Base-by-base conservation (phyloP, 2,113 vertebrate species). In the Thinocorus orbignyianus region DNA sequence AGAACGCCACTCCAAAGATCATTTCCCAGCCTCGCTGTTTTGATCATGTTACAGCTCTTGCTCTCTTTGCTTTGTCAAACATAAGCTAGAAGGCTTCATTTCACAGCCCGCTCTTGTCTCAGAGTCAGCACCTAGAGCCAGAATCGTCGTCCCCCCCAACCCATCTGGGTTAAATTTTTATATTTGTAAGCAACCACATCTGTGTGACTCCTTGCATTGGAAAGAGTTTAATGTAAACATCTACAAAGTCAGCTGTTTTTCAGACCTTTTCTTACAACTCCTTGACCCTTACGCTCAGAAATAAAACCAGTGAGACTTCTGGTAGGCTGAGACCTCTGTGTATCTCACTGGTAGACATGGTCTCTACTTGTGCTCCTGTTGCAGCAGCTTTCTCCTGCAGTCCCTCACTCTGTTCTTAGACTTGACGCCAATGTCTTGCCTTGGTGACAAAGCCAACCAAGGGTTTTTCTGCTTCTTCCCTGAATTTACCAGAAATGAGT, bases 1-100 rank as follows among this genome's bases (percentile, higher is more conserved):
- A 80, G 60, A 92, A 84, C 52, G 44, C 42, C 0, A 3, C 58
- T 91, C 37, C 28, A 30, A 93, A 90, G 72, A 86, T 52, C 11
- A 48, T 80, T 93, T 82, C 71, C 37, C 66, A 88, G 0, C 66
- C 41, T 85, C 52, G 26, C 33, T 92, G n/a, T 95, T 92, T 94
- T 73, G 80, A 81, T 71, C 57, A 23, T 51, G n/a, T 86, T 86
- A 58, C 64, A 54, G 12, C 24, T 87, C 25, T 30, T 54, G 7
- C 35, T 69, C 46, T 79, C 76, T 86, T 90, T 77, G 25, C 68
- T 55, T 82, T 33, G 0, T 74, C 92, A 93, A 93, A 86, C 42
- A 44, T 58, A 73, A 77, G 26, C 19, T 72, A 83, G 5, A 31
- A 93, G 79, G 23, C 64, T 96, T 86, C 23, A 62, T 77, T 92